Percentiles rank a stretch among this genome's conserved stretches.
These are phyloP conservation scores for Drosophila simulans DNA, from an alignment of 1,140 invertebrate genomes.

Conservation along the genomic window DNA sequence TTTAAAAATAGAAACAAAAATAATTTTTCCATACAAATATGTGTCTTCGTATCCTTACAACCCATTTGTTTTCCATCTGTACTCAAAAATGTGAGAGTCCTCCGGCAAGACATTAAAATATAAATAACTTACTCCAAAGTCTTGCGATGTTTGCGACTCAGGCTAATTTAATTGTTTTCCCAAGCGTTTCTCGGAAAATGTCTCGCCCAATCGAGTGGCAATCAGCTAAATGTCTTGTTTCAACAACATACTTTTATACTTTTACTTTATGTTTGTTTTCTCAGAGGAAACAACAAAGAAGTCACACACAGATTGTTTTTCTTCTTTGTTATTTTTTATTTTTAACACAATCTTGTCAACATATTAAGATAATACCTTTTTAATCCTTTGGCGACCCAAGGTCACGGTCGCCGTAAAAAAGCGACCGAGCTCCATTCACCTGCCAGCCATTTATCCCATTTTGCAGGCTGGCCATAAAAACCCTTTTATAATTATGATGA, in stretches of 20 bases:
- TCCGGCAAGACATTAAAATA: constrained; percentile 19
- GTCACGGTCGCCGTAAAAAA: constrained; percentile 49
- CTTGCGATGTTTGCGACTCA: neutral
- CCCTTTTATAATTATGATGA: constrained; percentile 82
- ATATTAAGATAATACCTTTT: constrained; percentile 82
- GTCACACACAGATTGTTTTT: constrained; percentile 1
- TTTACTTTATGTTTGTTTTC: constrained; percentile 35
- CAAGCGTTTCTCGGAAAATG: constrained; percentile 19
- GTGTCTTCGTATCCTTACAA: too few species aligned
- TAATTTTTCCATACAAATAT: neutral
- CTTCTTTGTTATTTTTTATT: constrained; percentile 12
- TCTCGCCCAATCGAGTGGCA: constrained; percentile 40
- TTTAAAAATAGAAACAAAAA: neutral
- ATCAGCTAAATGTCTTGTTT: constrained; percentile 48
- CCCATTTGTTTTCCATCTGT: too few species aligned
- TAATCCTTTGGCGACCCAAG: constrained; percentile 80
- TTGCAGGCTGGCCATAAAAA: constrained; percentile 67
- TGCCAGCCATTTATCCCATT: constrained; percentile 70
- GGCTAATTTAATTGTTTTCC: constrained; percentile 43
- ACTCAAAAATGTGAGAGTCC: neutral
- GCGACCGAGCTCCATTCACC: constrained; percentile 47
- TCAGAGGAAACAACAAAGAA: constrained; percentile 16
- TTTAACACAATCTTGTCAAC: constrained; percentile 77
- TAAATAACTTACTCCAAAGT: neutral
- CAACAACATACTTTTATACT: constrained; percentile 29